Base-by-base conservation (phyloP, 2,888 invertebrate species). In the Tenthredo notha region DNA sequence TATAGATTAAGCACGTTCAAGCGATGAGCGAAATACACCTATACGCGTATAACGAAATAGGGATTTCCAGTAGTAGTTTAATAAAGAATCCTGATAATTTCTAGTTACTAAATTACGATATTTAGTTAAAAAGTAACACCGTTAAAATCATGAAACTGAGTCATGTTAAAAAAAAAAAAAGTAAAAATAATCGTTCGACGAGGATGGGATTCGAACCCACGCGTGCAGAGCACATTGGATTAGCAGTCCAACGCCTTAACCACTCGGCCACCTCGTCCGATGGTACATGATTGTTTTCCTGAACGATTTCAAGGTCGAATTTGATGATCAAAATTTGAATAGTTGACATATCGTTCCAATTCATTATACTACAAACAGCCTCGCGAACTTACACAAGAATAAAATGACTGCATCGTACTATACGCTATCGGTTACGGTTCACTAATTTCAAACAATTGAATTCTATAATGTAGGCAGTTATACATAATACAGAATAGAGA, bases 231-330 rank as follows among this genome's bases (percentile, higher is more conserved):
- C 93, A 93, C 93, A 93, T 93, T 93, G 93, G 93, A 93, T 93
- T 93, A 93, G 93, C 93, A 93, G 93, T 93, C 93, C 93, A 93
- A 93, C 93, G 93, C 93, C 93, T 93, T 93, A 93, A 93, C 93
- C 93, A 93, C 93, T 93, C 93, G 93, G 93, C 93, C 93, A 93
- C 93, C 93, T 93, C 93, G 93, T 93, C 92, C 47, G 80, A 80
- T 80, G 61, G 12, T 50, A 54, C 77, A 40, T 80, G 25, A 0
- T 9, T 7, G 12, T 15, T 61, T 80, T 80, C n/a, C 80, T 2
- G 21, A 80, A 80, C 10, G 3, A 80, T 61, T 40, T 80, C 58
- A 80, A 37, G 80, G 80, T 77, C 33, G n/a, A 54, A 54, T 77
- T 54, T 33, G 25, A 54, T 40, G 77, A 50, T 50, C 18, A n/a